Percentiles rank a stretch among this genome's conserved stretches.
These are phyloP conservation scores for Homarus gammarus DNA, from an alignment of 2,888 invertebrate species.

Conservation along the genomic window DNA sequence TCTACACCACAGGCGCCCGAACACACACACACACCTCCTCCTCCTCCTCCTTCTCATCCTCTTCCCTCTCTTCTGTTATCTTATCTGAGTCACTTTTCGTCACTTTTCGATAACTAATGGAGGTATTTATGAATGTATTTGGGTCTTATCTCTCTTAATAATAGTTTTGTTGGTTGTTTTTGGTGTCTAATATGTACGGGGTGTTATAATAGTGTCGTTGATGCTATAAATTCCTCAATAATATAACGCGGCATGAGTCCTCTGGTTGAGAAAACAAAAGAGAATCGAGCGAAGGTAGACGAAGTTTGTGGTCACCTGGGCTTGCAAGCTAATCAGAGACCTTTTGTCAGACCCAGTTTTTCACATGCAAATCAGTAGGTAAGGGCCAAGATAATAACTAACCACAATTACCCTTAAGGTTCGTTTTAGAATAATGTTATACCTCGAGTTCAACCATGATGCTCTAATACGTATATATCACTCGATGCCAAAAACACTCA, in stretches of 20 bases:
- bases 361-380: slow-evolving; percentile 58
- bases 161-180: not conserved
- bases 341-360: slow-evolving; percentile 62
- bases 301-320: slow-evolving; percentile 33
- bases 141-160: no score
- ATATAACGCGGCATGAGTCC: not conserved
- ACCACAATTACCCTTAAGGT: slow-evolving; percentile 25
- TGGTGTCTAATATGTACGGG: not conserved
- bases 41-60: not conserved
- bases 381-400: slow-evolving; percentile 28
- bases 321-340: slow-evolving; percentile 59
- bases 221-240: not conserved
- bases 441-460: not conserved
- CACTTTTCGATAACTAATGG: not conserved
- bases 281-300: slow-evolving; percentile 6
- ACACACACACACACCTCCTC: not conserved
- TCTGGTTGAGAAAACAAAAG: slow-evolving; percentile 27
- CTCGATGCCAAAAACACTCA: no score
- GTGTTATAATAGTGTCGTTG: not conserved
- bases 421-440: not conserved
- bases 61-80: not conserved
- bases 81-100: not conserved
- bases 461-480: not conserved
- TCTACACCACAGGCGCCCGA: slow-evolving; percentile 10
- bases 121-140: not conserved